These are phyloP conservation scores for Spodoptera littoralis DNA, from an alignment of 2,888 invertebrate species.

Conservation along the genomic window DNA sequence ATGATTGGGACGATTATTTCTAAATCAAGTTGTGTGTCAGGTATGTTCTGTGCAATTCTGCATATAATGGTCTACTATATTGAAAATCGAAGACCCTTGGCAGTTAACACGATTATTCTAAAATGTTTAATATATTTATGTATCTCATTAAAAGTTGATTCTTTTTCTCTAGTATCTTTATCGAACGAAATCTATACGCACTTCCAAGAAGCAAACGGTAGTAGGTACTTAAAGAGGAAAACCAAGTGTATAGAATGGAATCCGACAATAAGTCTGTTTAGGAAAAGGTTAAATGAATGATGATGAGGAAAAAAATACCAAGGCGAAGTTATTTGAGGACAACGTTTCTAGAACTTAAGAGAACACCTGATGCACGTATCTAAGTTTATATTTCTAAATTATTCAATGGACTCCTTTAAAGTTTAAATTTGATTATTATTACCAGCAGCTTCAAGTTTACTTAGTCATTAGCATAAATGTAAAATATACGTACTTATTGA, in stretches of 20 bases:
- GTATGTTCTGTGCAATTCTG: background rate
- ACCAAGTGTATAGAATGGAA: background rate
- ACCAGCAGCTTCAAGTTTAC: too few species aligned
- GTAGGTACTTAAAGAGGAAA: background rate
- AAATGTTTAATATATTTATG: too few species aligned
- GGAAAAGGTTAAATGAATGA: conserved; percentile 8
- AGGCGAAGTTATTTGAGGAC: conserved; percentile 1
- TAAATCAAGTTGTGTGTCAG: conserved; percentile 9
- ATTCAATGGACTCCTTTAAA: too few species aligned
- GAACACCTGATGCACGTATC: too few species aligned
- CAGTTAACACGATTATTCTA: too few species aligned
- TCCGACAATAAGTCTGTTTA: conserved; percentile 1
- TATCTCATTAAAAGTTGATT: too few species aligned
- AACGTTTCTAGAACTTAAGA: background rate
- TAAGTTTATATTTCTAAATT: too few species aligned
- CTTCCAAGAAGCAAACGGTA: background rate
- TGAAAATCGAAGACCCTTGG: background rate
- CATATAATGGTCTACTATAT: background rate
- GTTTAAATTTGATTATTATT: too few species aligned
- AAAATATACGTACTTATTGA: too few species aligned
- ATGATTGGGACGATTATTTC: conserved; percentile 35
- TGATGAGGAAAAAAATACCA: conserved; percentile 14
- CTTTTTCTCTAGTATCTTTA: too few species aligned
- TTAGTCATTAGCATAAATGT: too few species aligned
- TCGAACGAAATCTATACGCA: too few species aligned